These are phyloP conservation scores for Acrocephalus scirpaceus DNA, from an alignment of 2,797 vertebrate genomes.

Conservation along the genomic window DNA sequence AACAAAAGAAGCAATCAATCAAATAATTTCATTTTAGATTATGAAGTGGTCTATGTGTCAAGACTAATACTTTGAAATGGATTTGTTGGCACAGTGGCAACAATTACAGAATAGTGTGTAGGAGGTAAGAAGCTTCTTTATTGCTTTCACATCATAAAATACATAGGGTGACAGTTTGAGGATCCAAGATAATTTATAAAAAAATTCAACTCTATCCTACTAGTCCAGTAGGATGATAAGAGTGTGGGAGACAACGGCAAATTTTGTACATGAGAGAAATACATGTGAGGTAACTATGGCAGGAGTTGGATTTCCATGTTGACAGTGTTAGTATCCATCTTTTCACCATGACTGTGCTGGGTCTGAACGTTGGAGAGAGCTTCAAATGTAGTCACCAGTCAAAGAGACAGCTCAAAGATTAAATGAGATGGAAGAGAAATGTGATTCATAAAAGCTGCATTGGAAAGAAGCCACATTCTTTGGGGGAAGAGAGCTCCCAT, in stretches of 20 bases:
- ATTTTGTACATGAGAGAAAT: not conserved
- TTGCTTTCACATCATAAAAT: not conserved
- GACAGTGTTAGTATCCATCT: not conserved
- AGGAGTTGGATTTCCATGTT: not conserved
- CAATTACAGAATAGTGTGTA: not conserved
- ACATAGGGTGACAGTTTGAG: not conserved
- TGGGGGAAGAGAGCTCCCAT: not conserved
- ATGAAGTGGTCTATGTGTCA: not conserved
- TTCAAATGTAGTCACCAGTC: not conserved
- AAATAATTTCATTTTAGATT: not conserved
- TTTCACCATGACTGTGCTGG: not conserved
- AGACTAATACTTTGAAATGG: slow-evolving; percentile 9
- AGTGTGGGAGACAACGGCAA: not conserved
- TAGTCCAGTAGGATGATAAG: not conserved
- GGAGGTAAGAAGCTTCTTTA: slow-evolving; percentile 13
- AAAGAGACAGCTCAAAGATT: not conserved
- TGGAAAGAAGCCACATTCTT: not conserved
- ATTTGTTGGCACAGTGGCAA: not conserved
- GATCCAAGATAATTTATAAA: not conserved
- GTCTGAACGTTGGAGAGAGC: not conserved
- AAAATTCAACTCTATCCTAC: not conserved
- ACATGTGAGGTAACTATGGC: not conserved
- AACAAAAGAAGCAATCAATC: not conserved
- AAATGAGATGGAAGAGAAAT: not conserved
- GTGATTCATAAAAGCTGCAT: not conserved